Evolutionary conservation across 2,797 vertebrate genomes (phyloP), one percentile per base, ranked within the genome.

Genomic region (Takifugu ocellatus): DNA sequence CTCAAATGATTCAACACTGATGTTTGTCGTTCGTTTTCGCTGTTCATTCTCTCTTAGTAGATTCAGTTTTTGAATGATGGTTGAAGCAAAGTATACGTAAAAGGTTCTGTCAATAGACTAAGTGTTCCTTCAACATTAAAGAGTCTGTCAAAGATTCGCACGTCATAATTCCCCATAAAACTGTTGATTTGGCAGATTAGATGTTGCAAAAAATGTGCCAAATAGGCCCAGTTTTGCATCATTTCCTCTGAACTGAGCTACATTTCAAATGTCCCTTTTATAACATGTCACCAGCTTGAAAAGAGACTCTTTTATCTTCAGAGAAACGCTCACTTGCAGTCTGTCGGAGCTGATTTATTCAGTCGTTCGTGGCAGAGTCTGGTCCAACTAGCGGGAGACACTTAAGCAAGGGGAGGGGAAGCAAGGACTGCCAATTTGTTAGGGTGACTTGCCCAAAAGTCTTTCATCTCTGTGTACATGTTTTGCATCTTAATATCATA

Each of bases 271-370:
- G 61, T 54, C 7, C 42, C 33, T 59, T 47, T 15, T 2, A 29
- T 25, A 4, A 29, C 36, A 21, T 14, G 56, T 21, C 12, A 31
- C 0, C 15, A 25, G 17, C 27, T 36, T 29, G 15, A 42, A 53
- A 52, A 47, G 25, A 44, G 12, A 2, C 3, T 4, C 2, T 39
- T 51, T 59, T 17, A 42, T 56, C n/a, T 3, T n/a, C 3, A 16
- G 15, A 45, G 21, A 55, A 58, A 27, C 31, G 44, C 11, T 3
- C 11, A 57, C 53, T 48, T 46, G 56, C 59, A 54, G 46, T 29
- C 39, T 66, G 62, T 63, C 56, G 29, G 10, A 53, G 48, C 3
- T 68, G 43, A 64, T 61, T 51, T 49, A 54, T 59, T 55, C 27
- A 49, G 24, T 43, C 42, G 17, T 64, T 56, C 43, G 59, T 65